Evolutionary conservation across 1,140 invertebrate species (phyloP), one percentile per base, ranked within the genome.

Genomic region (Xylocopa sonorina): DNA sequence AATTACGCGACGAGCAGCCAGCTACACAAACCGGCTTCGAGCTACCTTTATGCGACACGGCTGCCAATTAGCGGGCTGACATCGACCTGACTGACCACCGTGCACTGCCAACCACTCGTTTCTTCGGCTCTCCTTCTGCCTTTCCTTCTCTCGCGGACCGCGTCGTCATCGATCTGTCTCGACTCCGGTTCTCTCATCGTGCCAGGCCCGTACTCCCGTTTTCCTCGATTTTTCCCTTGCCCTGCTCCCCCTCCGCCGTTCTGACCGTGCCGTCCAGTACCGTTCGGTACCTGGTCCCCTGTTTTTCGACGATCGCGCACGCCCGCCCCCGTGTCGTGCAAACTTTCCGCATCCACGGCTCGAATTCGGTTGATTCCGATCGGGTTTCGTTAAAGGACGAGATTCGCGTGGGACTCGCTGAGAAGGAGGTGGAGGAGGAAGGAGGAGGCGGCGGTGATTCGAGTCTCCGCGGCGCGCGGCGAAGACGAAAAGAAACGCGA

Each of bases 1-100:
- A 92, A 92, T 92, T 92, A 92, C 90, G 90, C 90, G 89, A 91
- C 85, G 88, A 64, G 79, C 64, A 85, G 85, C 81, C 66, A 82
- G 81, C 85, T 82, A 87, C 83, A 86, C 66, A 91, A 92, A 91
- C 91, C 90, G 90, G 90, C 91, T 91, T 58, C 87, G 87, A 88
- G 87, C 88, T 91, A 89, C 87, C 85, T 89, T 88, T 90, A 90
- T 89, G 90, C 89, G 91, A 92, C 92, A 92, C 88, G 91, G 90
- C 88, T 92, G 91, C 91, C 91, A 92, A 92, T 92, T 92, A 92
- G 92, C 87, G 87, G 85, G 72, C 89, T 92, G 91, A 92, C 90
- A 92, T 91, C 89, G 90, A 89, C 78, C 90, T 91, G 90, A 90
- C 90, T 91, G 91, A 91, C 91, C 90, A 92, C 90, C 90, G 84